Evolutionary conservation across 2,888 invertebrate genomes (phyloP), one percentile per base, ranked within the genome.

Genomic region (Apodemia hepburni): DNA sequence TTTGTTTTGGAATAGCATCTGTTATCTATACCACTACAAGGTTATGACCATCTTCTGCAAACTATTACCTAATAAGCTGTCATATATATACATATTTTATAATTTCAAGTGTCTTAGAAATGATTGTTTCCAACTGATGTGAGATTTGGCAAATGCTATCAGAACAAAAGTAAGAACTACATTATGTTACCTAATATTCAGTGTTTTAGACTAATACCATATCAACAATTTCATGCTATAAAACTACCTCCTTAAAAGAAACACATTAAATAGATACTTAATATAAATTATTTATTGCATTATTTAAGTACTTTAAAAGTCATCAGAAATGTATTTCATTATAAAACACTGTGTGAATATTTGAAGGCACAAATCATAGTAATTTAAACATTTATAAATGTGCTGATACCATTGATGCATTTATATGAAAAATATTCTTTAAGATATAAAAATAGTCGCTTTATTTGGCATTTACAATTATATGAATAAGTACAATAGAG

Each of bases 401-500:
- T 72, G 73, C 73, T 76, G 66, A 70, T 72, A 71, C 72, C 67
- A 71, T 73, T 69, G 66, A 63, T 61, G 68, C 65, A 67, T 70
- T 64, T 64, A 70, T 73, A 71, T 70, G 69, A 71, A 75, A 72
- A 75, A 75, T 75, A 76, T 75, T 74, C 75, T 78, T 75, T 57
- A 81, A 82, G 78, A 77, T 89, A 87, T 82, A 89, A 90, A 90
- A 90, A 90, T 90, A 89, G 81, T 85, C 84, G 66, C 68, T 82
- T 85, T 81, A 84, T 88, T 87, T 87, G 87, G 85, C 84, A 79
- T 85, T 79, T 82, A 84, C 73, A 82, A 79, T 79, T 71, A 76
- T 73, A 72, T 69, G 65, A 65, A 68, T 69, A 68, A 63, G 70
- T 65, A 70, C 64, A 68, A 45, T 60, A 65, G 59, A 67, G 35